These are phyloP conservation scores for Drosophila differens DNA, from an alignment of 2,888 invertebrate genomes.

Conservation along the genomic window DNA sequence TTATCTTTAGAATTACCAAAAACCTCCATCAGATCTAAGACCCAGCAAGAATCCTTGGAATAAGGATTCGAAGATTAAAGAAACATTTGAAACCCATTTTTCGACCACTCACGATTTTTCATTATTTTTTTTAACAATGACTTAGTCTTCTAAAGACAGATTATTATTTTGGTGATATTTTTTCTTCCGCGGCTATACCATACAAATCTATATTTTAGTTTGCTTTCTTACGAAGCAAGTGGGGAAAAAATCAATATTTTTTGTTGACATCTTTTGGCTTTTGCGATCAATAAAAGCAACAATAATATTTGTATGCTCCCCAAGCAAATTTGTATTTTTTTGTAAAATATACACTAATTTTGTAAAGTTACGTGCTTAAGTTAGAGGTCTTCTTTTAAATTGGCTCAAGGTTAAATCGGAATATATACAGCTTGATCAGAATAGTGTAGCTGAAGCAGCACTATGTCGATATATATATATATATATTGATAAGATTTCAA, in stretches of 20 bases:
- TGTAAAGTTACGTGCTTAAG: not conserved
- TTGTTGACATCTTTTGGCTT: not conserved
- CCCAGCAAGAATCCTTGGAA: not conserved
- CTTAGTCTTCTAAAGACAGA: not conserved
- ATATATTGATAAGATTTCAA: conserved; percentile 6
- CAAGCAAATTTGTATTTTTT: not conserved
- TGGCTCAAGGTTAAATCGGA: not conserved
- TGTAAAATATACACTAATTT: not conserved
- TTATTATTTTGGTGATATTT: not conserved
- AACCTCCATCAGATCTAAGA: not conserved
- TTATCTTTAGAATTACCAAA: not conserved
- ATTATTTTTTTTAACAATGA: not conserved
- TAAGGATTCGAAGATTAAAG: not conserved
- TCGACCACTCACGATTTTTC: not conserved
- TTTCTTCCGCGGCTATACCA: not conserved
- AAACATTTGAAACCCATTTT: not conserved
- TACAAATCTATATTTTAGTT: not conserved
- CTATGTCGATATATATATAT: not conserved
- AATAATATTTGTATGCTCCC: not conserved
- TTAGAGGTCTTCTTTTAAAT: not conserved
- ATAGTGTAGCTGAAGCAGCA: not conserved
- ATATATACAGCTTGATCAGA: not conserved
- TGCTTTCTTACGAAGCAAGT: not conserved
- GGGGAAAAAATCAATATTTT: conserved; percentile 1
- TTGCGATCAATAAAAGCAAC: not conserved